phyloP scores from a whole-genome alignment of 2,888 invertebrate species.

The Ectemnius cavifrons region DNA sequence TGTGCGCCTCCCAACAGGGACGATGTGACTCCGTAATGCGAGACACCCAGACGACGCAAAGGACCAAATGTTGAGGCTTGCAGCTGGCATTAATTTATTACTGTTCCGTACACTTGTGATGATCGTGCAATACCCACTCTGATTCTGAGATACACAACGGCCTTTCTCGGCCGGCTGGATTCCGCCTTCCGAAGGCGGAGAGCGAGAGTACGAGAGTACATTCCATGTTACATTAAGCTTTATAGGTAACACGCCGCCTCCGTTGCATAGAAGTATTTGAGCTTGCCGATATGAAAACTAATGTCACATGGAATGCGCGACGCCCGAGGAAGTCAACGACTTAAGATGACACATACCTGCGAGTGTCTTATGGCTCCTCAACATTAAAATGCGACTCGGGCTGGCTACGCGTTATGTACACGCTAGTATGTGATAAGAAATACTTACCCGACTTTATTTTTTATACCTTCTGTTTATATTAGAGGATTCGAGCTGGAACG shows the following conservation, averaged over 20 bases:
- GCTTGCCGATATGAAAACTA: constrained; percentile 16
- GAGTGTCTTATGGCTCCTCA: constrained; percentile 13
- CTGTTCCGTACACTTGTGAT: constrained; percentile 24
- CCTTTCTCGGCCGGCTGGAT: not conserved
- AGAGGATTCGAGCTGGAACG: constrained; percentile 7
- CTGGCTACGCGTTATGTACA: constrained; percentile 3
- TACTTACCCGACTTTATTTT: constrained; percentile 62
- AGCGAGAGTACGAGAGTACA: constrained; percentile 7
- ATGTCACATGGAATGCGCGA: constrained; percentile 39
- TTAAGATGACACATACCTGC: constrained; percentile 3
- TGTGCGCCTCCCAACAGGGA: too few species aligned
- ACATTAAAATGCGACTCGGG: constrained; percentile 18
- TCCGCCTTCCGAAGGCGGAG: too few species aligned
- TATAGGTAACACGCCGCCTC: constrained; percentile 35
- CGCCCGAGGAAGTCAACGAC: constrained; percentile 30
- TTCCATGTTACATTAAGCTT: constrained; percentile 47
- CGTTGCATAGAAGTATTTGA: constrained; percentile 12
- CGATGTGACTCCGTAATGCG: too few species aligned
- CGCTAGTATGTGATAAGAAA: constrained; percentile 30
- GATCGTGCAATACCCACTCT: constrained; percentile 22
- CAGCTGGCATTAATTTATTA: constrained; percentile 16
- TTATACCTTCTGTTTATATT: constrained; percentile 61
- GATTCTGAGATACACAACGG: constrained; percentile 21
- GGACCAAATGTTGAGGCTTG: too few species aligned
- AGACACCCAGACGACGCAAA: too few species aligned